Evolutionary conservation across 2,113 vertebrate genomes (phyloP).

Genomic region (Labeo catla): DNA sequence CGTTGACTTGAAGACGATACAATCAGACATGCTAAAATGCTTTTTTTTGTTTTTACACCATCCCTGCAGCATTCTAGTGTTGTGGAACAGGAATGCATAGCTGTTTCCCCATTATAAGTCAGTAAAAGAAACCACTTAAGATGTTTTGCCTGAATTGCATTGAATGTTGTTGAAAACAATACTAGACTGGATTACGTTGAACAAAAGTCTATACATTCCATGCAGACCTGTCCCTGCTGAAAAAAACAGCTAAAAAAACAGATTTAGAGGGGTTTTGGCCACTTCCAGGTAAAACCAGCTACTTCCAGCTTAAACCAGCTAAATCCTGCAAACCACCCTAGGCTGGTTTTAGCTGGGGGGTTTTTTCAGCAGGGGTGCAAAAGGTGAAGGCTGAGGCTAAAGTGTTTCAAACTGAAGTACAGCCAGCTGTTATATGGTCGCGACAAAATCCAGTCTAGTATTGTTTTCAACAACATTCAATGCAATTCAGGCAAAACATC

Average conservation of each 20-base stretch:
- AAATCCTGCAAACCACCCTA: no score
- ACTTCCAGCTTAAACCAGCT: no score
- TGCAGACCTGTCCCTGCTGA: background rate
- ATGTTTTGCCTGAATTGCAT: background rate
- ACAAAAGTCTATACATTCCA: background rate
- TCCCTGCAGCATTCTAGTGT: background rate
- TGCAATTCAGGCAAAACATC: constrained; percentile 1
- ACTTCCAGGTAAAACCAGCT: no score
- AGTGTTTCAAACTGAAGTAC: no score
- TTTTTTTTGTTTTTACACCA: background rate
- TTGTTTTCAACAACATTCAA: background rate
- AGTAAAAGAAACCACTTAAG: background rate
- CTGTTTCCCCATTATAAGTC: background rate
- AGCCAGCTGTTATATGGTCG: no score
- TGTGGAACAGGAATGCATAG: background rate
- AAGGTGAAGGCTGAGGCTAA: no score
- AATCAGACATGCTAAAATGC: background rate
- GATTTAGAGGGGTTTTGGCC: no score
- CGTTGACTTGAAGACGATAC: background rate
- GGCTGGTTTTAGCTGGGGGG: no score
- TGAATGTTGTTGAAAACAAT: background rate
- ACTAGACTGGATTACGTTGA: background rate
- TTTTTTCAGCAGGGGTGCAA: no score
- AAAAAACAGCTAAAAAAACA: no score
- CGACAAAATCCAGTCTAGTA: background rate